phyloP scores from a whole-genome alignment of 2,797 vertebrate genomes.

The Cryptoprocta ferox region DNA sequence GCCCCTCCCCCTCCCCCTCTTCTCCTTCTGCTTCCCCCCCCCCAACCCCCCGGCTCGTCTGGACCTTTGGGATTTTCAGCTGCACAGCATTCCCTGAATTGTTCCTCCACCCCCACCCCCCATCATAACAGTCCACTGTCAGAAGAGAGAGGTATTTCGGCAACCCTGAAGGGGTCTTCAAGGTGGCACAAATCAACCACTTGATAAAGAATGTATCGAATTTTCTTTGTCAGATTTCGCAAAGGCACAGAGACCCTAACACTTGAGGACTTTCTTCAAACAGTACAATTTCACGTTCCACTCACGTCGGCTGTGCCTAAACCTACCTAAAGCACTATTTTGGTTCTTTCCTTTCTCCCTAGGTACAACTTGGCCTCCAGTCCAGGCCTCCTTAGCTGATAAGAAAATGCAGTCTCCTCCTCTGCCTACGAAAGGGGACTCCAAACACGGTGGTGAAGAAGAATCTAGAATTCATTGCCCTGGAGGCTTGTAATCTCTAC shows the following conservation, averaged over 20 bases:
- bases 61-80: slow-evolving; percentile 46
- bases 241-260: background rate
- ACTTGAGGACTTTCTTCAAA: slow-evolving; percentile 24
- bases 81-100: background rate
- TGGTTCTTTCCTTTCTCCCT: background rate
- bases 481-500: background rate
- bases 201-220: slow-evolving; percentile 23
- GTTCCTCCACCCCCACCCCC: background rate
- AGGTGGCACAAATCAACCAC: background rate
- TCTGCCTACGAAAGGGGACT: background rate
- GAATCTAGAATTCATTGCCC: background rate
- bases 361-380: background rate
- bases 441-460: background rate
- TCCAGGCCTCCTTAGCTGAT: background rate
- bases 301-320: background rate
- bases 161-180: background rate
- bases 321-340: background rate
- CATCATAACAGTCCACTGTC: background rate
- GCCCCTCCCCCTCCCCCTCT: background rate
- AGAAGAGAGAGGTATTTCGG: slow-evolving; percentile 42
- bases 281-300: background rate
- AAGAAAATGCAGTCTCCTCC: background rate
- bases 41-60: no score
- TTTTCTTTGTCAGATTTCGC: slow-evolving; percentile 59
- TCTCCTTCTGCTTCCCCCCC: background rate